A percentile compares a stretch with the other conserved stretches of the same genome.
These are phyloP conservation scores for Diploscapter pachys DNA, from an alignment of 1,140 invertebrate genomes.

Conservation along the genomic window DNA sequence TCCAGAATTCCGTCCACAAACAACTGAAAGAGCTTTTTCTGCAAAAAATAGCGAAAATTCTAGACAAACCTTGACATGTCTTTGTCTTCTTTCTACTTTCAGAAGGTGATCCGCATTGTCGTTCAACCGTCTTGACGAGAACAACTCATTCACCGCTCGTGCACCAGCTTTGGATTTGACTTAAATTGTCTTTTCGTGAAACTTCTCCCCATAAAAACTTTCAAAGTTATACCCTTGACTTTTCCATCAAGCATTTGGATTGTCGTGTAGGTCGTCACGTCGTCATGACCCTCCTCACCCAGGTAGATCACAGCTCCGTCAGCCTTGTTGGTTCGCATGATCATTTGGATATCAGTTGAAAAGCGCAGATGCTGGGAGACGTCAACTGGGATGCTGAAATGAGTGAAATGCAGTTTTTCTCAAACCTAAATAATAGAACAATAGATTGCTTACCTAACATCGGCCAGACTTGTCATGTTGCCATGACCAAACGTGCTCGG, in stretches of 20 bases:
- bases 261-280: slow-evolving; percentile 65
- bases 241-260: slow-evolving; percentile 35
- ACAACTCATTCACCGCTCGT: slow-evolving; percentile 25
- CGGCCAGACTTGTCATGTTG: slow-evolving; percentile 9
- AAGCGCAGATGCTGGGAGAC: slow-evolving; percentile 71
- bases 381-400: slow-evolving; percentile 65
- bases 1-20: slow-evolving; percentile 17
- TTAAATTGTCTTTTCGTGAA: slow-evolving; percentile 10
- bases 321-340: slow-evolving; percentile 72
- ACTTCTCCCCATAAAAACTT: background rate
- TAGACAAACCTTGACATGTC: slow-evolving; percentile 1
- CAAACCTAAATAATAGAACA: slow-evolving; percentile 12
- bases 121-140: slow-evolving; percentile 26
- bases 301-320: slow-evolving; percentile 82
- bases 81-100: slow-evolving; percentile 13
- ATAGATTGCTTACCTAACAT: slow-evolving; percentile 17
- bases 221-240: slow-evolving; percentile 12
- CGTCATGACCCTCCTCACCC: slow-evolving; percentile 62
- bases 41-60: background rate
- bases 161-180: slow-evolving; percentile 17
- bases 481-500: slow-evolving; percentile 81
- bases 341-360: slow-evolving; percentile 84
- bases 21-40: background rate
- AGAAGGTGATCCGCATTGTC: slow-evolving; percentile 45
- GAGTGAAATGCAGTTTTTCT: background rate